Evolutionary conservation across 2,797 vertebrate genomes (phyloP), one percentile per base, ranked within the genome.

Genomic region (Pterois miles): DNA sequence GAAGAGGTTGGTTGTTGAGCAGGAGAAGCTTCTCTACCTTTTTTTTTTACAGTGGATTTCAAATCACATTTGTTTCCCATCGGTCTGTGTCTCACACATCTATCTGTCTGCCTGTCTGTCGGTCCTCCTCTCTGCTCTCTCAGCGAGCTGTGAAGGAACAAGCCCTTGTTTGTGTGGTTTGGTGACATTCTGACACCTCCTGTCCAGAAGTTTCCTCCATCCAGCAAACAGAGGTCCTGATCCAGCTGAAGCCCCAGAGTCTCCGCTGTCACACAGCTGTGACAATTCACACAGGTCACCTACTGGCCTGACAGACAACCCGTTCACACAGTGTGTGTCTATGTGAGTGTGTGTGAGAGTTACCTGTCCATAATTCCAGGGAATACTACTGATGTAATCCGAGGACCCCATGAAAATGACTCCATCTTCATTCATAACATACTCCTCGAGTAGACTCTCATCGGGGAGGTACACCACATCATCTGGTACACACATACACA

Each of bases 341-440:
- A 8, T 52, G 54, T 58, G 43, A 50, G 60, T 60, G 60, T 36
- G 48, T 46, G 63, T 22, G 20, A 65, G 64, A 34, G 43, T 33
- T 93, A 97, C 97, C 95, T 98, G 97, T 91, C 97, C 97, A 67
- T 95, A 97, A 82, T 95, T 96, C 97, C 97, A 98, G 16, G 93
- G 90, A 29, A 92, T 76, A 53, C 81, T 80, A 0, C 48, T 74
- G 63, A 98, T 96, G 38, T 93, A 54, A 64, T 97, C 86, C 90
- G 90, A 94, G 71, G 90, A 86, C 7, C 96, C 97, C 66, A 88
- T 93, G 80, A 94, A 98, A 25, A 98, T 89, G 43, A 95, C 56
- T 10, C 97, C 97, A 40, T 95, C 90, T 86, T 98, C 97, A 87
- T 97, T 98, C 88, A 97, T 93, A 13, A 98, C 54, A 58, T 97